A percentile compares a stretch with the other conserved stretches of the same genome.
Conservation (phyloP, 2,113 vertebrate species). For the Carassius carassius region DNA sequence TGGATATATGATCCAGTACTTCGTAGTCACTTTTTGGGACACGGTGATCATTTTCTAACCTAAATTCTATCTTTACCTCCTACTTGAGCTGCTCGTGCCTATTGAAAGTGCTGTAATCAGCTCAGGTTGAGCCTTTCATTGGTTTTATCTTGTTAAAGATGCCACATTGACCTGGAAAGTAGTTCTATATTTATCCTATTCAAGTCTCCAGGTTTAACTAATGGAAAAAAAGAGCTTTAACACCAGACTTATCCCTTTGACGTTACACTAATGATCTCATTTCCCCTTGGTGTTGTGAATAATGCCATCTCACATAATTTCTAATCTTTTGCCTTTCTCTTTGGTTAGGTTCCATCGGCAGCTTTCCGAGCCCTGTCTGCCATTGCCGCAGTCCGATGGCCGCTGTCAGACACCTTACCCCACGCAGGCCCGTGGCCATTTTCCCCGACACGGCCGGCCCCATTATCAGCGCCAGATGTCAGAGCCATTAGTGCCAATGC, state of each 20-base stretch:
- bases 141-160: conserved; percentile 49
- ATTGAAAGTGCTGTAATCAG: conserved; percentile 43
- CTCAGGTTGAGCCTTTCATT: conserved; percentile 27
- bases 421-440: conserved; percentile 58
- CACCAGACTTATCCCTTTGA: conserved; percentile 18
- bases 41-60: conserved; percentile 5
- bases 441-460: conserved; percentile 75
- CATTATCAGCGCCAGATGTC: conserved; percentile 90
- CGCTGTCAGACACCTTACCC: conserved; percentile 73
- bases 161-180: conserved; percentile 26
- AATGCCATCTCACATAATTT: not conserved
- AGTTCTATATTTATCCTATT: conserved; percentile 47
- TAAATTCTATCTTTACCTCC: conserved; percentile 13
- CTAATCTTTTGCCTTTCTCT: not conserved
- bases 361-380: conserved; percentile 83
- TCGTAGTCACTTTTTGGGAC: not conserved
- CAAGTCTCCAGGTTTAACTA: conserved; percentile 28
- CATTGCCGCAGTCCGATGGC: conserved; percentile 64
- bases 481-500: conserved; percentile 79
- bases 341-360: conserved; percentile 86
- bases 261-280: not conserved
- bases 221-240: conserved; percentile 23
- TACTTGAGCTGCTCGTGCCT: not conserved
- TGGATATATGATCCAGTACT: conserved; percentile 1
- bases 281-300: not conserved